A percentile compares a stretch with the other conserved stretches of the same genome.
Conservation (phyloP, 1,140 invertebrate species). For the Neotoxoptera formosana region DNA sequence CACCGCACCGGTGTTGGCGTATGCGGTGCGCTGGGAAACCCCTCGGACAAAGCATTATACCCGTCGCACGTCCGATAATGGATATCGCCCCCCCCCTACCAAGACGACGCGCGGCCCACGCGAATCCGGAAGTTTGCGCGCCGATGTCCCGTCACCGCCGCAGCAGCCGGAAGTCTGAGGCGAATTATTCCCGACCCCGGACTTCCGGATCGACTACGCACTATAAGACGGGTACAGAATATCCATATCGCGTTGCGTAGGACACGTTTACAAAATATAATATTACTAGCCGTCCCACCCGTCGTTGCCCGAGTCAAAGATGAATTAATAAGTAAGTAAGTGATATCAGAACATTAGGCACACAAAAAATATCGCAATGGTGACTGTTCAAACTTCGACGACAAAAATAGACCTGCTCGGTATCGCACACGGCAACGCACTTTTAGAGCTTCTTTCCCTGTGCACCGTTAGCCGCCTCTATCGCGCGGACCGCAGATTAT, state of each 20-base stretch:
- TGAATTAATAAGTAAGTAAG: too few species aligned
- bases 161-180: neutral
- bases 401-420: too few species aligned
- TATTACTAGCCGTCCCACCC: too few species aligned
- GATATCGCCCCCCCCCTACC: too few species aligned
- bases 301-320: too few species aligned
- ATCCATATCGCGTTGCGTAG: neutral
- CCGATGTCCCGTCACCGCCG: neutral
- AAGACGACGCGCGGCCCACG: neutral
- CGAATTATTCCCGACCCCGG: neutral
- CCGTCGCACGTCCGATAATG: neutral
- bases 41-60: neutral
- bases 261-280: neutral
- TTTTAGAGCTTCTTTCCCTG: too few species aligned
- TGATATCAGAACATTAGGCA: too few species aligned
- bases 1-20: neutral
- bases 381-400: too few species aligned
- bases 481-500: too few species aligned
- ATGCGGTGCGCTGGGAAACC: neutral
- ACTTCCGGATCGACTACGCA: neutral
- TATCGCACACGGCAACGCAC: too few species aligned
- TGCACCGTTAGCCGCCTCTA: too few species aligned
- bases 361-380: too few species aligned
- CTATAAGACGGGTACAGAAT: neutral
- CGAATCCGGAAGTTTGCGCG: neutral